These are phyloP conservation scores for Helarctos malayanus DNA, from an alignment of 2,797 vertebrate genomes.

Conservation along the genomic window DNA sequence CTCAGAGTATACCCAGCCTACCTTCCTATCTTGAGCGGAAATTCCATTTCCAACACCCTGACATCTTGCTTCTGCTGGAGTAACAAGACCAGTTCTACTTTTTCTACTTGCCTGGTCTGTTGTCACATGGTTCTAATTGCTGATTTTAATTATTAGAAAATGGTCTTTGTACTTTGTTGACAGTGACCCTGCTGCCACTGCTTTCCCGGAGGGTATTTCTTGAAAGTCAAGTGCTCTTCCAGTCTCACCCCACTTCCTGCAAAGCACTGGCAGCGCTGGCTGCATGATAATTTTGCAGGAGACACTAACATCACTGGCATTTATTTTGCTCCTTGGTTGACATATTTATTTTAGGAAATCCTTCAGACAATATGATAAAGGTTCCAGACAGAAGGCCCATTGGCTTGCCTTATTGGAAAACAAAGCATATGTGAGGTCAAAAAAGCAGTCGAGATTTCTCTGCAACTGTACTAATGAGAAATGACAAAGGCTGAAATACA, in stretches of 20 bases:
- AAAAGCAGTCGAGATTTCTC: slow-evolving; percentile 64
- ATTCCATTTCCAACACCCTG: background rate
- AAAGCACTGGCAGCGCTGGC: background rate
- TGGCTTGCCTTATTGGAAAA: slow-evolving; percentile 64
- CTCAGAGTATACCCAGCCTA: background rate
- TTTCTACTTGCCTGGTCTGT: background rate
- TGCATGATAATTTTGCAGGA: slow-evolving; percentile 63
- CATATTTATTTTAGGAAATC: slow-evolving; percentile 68
- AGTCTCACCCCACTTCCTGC: background rate
- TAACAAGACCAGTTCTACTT: background rate
- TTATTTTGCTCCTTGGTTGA: slow-evolving; percentile 65
- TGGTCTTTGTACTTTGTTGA: background rate
- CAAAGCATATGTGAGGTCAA: slow-evolving; percentile 55
- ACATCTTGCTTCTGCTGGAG: background rate
- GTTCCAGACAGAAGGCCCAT: slow-evolving; percentile 52
- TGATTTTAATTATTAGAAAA: slow-evolving; percentile 8
- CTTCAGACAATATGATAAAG: slow-evolving; percentile 71
- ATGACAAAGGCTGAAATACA: slow-evolving; percentile 70
- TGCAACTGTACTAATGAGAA: slow-evolving; percentile 62
- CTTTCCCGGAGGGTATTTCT: background rate
- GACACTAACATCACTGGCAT: background rate
- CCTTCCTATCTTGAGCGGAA: background rate
- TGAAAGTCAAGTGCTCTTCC: background rate
- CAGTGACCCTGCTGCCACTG: background rate
- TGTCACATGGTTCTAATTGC: background rate